A percentile compares a stretch with the other conserved stretches of the same genome.
Conservation (phyloP, 2,113 vertebrate species). For the Gallinago jamesoni region DNA sequence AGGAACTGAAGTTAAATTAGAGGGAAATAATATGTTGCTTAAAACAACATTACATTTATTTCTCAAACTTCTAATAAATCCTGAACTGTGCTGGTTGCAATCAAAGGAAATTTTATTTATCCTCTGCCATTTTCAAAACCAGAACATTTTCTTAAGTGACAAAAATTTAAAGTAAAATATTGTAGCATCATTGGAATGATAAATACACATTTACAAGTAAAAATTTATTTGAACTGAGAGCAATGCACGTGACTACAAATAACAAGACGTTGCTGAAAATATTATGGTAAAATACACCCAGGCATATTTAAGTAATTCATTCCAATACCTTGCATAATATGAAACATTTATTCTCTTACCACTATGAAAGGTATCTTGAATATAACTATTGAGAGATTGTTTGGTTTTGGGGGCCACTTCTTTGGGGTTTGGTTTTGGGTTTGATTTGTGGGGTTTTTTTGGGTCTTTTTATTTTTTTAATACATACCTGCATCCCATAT, state of each 20-base stretch:
- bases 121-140: neutral
- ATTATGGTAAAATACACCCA: neutral
- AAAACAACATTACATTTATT: neutral
- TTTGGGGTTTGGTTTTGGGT: neutral
- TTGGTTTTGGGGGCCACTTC: no score
- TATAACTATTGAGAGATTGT: neutral
- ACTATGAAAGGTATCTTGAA: neutral
- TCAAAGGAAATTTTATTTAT: neutral
- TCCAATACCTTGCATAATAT: neutral
- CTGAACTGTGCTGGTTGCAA: neutral
- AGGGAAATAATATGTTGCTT: conserved; percentile 5
- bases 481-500: neutral
- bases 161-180: conserved; percentile 12
- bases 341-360: neutral
- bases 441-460: neutral
- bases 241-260: neutral
- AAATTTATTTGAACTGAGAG: neutral
- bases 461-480: neutral
- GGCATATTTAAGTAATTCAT: neutral
- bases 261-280: neutral
- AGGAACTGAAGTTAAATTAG: conserved; percentile 1
- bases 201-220: neutral
- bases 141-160: neutral
- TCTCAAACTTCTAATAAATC: neutral
- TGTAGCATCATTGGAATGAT: neutral